A percentile compares a stretch with the other conserved stretches of the same genome.
phyloP scores from a whole-genome alignment of 2,797 vertebrate species.

The Sebastes cheni region DNA sequence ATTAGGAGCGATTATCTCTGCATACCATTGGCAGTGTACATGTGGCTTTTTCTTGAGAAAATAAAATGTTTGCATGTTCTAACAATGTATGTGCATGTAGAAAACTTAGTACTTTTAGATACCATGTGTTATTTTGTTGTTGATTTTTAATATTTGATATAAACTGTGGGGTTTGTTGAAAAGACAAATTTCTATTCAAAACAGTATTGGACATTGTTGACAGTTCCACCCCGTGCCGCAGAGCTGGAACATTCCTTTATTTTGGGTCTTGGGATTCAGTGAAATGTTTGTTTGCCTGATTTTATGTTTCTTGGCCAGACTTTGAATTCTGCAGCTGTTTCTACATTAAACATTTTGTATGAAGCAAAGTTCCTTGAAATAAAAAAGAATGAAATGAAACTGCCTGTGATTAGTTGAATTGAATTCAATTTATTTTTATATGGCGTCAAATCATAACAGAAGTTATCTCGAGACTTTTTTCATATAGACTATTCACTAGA shows the following conservation, averaged over 20 bases:
- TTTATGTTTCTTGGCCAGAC: slow-evolving; percentile 89
- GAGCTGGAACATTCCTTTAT: slow-evolving; percentile 79
- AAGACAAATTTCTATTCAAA: slow-evolving; percentile 89
- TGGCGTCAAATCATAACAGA: neutral
- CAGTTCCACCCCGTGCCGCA: slow-evolving; percentile 81
- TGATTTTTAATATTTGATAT: slow-evolving; percentile 99
- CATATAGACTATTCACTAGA: neutral
- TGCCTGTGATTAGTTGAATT: neutral
- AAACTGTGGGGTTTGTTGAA: slow-evolving; percentile 89
- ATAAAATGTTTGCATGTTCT: slow-evolving; percentile 94
- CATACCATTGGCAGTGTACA: slow-evolving; percentile 84
- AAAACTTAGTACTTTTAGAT: slow-evolving; percentile 95
- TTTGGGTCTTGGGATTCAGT: slow-evolving; percentile 82
- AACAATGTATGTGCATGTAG: slow-evolving; percentile 88
- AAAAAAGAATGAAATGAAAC: slow-evolving; percentile 86
- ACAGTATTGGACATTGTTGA: slow-evolving; percentile 81
- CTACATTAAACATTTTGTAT: slow-evolving; percentile 98
- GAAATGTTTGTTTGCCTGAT: slow-evolving; percentile 91
- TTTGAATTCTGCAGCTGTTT: slow-evolving; percentile 96
- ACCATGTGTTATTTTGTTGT: slow-evolving; percentile 90
- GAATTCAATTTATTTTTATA: neutral
- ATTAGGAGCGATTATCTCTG: slow-evolving; percentile 78
- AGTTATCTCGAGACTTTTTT: neutral
- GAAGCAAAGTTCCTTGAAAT: slow-evolving; percentile 95
- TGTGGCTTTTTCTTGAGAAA: slow-evolving; percentile 80